Evolutionary conservation across 1,140 invertebrate species (phyloP).

Genomic region (Drosophila bipectinata): DNA sequence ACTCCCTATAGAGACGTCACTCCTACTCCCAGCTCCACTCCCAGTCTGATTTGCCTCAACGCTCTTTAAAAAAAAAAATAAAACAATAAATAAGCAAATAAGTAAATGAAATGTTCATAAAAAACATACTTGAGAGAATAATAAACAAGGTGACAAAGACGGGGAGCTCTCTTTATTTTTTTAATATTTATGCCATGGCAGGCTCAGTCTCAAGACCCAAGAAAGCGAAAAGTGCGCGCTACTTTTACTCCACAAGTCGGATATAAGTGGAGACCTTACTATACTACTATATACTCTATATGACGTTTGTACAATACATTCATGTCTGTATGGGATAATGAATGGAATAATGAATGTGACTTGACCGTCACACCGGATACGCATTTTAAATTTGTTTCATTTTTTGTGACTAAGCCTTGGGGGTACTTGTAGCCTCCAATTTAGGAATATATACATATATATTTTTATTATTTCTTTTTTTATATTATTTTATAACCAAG

Average conservation of each 20-base stretch:
- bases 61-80: conserved; percentile 41
- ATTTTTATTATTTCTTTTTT: not conserved
- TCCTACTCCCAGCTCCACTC: not conserved
- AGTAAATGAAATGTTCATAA: conserved; percentile 41
- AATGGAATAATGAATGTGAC: conserved; percentile 30
- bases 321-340: conserved; percentile 1
- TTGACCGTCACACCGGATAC: conserved; percentile 57
- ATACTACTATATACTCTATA: not conserved
- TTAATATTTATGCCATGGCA: conserved; percentile 38
- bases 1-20: not conserved
- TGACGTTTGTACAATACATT: not conserved
- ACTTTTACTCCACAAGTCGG: conserved; percentile 12
- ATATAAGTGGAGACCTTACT: conserved; percentile 35
- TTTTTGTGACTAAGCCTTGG: conserved; percentile 6
- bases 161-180: conserved; percentile 10
- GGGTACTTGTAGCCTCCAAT: conserved; percentile 10
- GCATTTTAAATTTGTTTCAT: conserved; percentile 52
- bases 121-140: conserved; percentile 29
- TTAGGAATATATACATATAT: not conserved
- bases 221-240: conserved; percentile 24
- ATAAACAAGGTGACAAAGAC: conserved; percentile 57
- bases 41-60: conserved; percentile 41
- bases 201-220: conserved; percentile 2
- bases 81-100: conserved; percentile 29
- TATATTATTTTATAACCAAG: not conserved